Evolutionary conservation across 64 coral and sea anemone species (phyloP).

Genomic region (Porites lutea): DNA sequence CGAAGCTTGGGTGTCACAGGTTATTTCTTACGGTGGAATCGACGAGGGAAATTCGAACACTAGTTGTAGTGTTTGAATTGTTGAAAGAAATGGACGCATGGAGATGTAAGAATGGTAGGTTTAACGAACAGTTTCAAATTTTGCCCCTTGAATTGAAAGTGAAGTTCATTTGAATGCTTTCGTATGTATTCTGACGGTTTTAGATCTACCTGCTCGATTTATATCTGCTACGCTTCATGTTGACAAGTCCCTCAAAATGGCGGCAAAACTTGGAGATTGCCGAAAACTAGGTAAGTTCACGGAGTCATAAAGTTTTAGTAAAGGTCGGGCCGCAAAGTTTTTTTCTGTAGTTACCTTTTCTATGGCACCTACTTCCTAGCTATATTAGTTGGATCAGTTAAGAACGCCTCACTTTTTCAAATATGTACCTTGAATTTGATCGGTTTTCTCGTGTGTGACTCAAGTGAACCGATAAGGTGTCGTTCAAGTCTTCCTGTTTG

Average conservation of each 20-base stretch:
- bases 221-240: slow-evolving; percentile 28
- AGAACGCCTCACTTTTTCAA: slow-evolving; percentile 54
- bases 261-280: slow-evolving; percentile 30
- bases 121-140: too few species aligned
- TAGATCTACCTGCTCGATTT: slow-evolving; percentile 45
- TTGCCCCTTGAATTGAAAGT: too few species aligned
- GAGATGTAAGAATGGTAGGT: too few species aligned
- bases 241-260: slow-evolving; percentile 27
- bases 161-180: slow-evolving; percentile 21
- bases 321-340: slow-evolving; percentile 44
- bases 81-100: too few species aligned
- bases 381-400: slow-evolving; percentile 42
- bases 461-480: too few species aligned
- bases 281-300: slow-evolving; percentile 46
- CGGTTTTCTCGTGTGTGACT: slow-evolving; percentile 14
- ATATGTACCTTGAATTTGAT: slow-evolving; percentile 39
- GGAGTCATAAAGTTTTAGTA: slow-evolving; percentile 31
- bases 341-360: slow-evolving; percentile 51
- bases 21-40: too few species aligned
- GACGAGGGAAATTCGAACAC: too few species aligned
- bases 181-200: slow-evolving; percentile 45
- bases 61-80: too few species aligned
- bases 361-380: slow-evolving; percentile 33
- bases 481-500: too few species aligned
- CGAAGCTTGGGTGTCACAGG: too few species aligned